A percentile compares a stretch with the other conserved stretches of the same genome.
Conservation (phyloP, 2,113 vertebrate genomes). For the Corythaixoides concolor region DNA sequence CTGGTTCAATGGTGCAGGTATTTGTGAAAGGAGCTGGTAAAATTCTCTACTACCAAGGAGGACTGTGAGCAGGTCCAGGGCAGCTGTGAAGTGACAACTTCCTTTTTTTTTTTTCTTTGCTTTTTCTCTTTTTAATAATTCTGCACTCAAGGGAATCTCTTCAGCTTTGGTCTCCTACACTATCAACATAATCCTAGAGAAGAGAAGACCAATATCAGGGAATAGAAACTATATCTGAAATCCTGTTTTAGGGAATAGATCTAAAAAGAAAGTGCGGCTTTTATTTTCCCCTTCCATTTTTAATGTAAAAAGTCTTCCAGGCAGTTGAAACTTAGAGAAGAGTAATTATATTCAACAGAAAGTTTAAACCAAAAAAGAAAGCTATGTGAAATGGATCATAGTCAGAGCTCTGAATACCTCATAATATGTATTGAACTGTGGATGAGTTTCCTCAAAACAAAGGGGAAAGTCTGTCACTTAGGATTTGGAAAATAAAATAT, state of each 20-base stretch:
- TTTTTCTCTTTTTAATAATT: neutral
- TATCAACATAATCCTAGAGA: neutral
- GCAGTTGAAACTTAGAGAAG: neutral
- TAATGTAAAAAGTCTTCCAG: neutral
- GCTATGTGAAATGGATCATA: neutral
- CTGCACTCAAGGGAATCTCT: neutral
- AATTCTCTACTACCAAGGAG: neutral
- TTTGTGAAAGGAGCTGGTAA: neutral
- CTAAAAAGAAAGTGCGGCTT: neutral
- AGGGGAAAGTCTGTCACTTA: neutral
- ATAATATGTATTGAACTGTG: neutral
- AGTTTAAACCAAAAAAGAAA: neutral
- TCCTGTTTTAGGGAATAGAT: neutral
- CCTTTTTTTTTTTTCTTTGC: no score
- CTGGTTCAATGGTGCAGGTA: neutral
- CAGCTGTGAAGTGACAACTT: neutral
- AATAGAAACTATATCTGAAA: neutral
- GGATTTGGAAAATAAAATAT: neutral
- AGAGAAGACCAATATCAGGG: neutral
- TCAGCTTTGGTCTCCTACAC: neutral
- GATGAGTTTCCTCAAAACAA: neutral
- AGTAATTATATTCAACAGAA: neutral
- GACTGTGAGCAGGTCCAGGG: neutral
- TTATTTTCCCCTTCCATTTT: neutral
- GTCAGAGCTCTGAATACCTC: neutral